Base-by-base conservation (phyloP, 1,140 invertebrate species). In the Monomorium pharaonis region DNA sequence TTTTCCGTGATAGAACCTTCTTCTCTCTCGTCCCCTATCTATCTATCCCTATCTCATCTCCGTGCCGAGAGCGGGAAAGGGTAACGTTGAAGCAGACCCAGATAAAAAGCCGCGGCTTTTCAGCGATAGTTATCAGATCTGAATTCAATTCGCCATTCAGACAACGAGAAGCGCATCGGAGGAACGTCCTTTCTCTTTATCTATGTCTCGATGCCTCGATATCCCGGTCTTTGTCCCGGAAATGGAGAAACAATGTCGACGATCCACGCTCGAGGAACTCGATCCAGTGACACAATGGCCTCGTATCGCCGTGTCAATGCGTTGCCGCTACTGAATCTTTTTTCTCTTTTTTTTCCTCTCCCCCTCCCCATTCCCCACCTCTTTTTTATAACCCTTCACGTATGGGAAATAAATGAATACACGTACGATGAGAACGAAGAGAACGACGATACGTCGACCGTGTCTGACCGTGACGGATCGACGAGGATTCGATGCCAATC, bases 111-210 rank as follows among this genome's bases (percentile, higher is more conserved):
- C 67, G 49, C 69, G 85, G 21, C 84, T 27, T 80, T 85, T 37
- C 65, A 24, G 4, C 33, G 80, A 87, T 67, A 76, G 74, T 85
- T 85, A 85, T 88, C 86, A 58, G 49, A 77, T 47, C 3, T 16
- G 74, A 42, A 86, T 86, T 76, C 78, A 81, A 86, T 88, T 76
- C 62, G 33, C 54, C 42, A 62, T 69, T 84, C 87, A 81, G 24
- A 75, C 78, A 67, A 51, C 42, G 37, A 81, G 33, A 62, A 72
- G 27, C 60, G 21, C 18, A 18, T 49, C 37, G 47, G 21, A 58
- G 27, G 37, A 42, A 72, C 12, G 42, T 18, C 27, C 37, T 60
- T 54, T 78, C 54, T 6, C n/a, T 49, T 47, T 72, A 81, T 54
- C 42, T 49, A 30, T 37, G 16, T 70, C 37, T 76, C 63, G 44